Percentiles rank a stretch among this genome's conserved stretches.
These are phyloP conservation scores for Elegia similella DNA, from an alignment of 2,888 invertebrate species.

Conservation along the genomic window DNA sequence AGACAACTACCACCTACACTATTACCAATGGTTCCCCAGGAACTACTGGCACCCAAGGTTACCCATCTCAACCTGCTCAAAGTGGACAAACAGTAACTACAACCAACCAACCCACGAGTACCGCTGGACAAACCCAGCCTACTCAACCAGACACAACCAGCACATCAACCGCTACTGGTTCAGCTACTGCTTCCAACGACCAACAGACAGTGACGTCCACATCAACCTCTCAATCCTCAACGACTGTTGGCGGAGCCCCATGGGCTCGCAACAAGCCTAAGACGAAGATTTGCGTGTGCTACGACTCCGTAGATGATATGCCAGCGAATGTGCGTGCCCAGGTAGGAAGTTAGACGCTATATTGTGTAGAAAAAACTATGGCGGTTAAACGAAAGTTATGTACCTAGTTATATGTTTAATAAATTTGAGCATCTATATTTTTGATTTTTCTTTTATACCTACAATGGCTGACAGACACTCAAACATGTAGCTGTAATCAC, in stretches of 20 bases:
- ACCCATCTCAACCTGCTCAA: too few relatives aligned
- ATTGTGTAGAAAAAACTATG: background rate
- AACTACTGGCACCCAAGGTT: too few relatives aligned
- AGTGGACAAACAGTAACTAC: background rate
- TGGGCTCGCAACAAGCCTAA: background rate
- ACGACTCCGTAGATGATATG: slow-evolving; percentile 3
- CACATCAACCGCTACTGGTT: background rate
- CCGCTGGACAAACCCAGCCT: background rate
- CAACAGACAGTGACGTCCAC: background rate
- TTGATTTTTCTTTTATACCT: background rate
- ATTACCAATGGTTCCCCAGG: too few relatives aligned
- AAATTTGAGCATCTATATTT: background rate
- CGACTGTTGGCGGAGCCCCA: background rate
- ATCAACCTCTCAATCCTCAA: background rate
- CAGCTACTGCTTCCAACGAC: too few relatives aligned
- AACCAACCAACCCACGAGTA: background rate
- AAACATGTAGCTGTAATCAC: too few relatives aligned
- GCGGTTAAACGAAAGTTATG: background rate
- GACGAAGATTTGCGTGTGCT: slow-evolving; percentile 17
- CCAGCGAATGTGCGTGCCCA: background rate
- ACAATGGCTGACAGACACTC: too few relatives aligned
- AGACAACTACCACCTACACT: too few relatives aligned
- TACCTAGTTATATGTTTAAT: background rate
- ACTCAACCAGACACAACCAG: background rate
- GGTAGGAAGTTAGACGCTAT: background rate